Base-by-base conservation (phyloP, 2,797 vertebrate species). In the Zenarchopterus dispar region DNA sequence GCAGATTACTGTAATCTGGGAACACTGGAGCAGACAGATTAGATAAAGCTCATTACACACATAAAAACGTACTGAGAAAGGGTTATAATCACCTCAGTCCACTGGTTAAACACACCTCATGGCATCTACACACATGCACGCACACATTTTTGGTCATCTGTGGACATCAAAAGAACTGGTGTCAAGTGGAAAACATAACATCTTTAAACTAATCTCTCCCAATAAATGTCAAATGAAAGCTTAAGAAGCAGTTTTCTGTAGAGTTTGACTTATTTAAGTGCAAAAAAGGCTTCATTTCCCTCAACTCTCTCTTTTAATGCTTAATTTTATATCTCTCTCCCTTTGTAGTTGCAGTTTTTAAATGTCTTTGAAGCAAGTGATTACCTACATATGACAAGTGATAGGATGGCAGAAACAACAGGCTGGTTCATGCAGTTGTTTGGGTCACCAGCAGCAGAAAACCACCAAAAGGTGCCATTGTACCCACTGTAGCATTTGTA, bases 1-100 rank as follows among this genome's bases (percentile, higher is more conserved):
- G 68, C 80, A 88, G 86, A 93, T 93, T 91, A 92, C 84, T 77
- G 81, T 91, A 91, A 92, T 92, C 89, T 89, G 85, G 71, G 78
- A 88, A 90, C 83, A 90, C 80, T 88, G 86, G 77, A 86, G 82
- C 82, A 86, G 83, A 89, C 82, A 90, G 90, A 93, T 92, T 91
- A 92, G 75, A 85, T 88, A 90, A 91, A 91, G 80, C 59, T 90
- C 80, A 89, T 89, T 88, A 88, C 77, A 75, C 69, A 83, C 64
- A 75, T 65, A 77, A 82, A n/a, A 86, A 86, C 76, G 78, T 79
- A 47, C 61, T 65, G 61, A 63, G 79, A 82, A 82, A 56, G 69
- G 72, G 82, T 81, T 80, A 78, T 87, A 80, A 78, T 82, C 78
- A 73, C 79, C 74, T 71, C 66, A 19, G 57, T 44, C 17, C 44